Percentiles rank a stretch among this genome's conserved stretches.
phyloP scores from a whole-genome alignment of 2,797 vertebrate species.

The Apogon talboti region DNA sequence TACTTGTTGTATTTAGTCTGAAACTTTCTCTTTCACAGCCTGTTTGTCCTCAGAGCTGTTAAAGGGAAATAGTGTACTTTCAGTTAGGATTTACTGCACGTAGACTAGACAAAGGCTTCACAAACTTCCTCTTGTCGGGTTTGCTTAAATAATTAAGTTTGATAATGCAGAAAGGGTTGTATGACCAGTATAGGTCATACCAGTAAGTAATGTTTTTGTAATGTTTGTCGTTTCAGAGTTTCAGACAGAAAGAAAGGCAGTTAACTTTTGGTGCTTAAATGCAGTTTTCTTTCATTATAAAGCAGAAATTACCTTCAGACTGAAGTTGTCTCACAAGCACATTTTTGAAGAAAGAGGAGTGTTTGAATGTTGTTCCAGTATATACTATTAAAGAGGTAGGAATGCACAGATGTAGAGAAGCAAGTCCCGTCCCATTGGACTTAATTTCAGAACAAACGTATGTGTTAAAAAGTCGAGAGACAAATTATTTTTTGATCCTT shows the following conservation, averaged over 20 bases:
- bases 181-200: too few species aligned
- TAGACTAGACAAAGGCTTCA: background rate
- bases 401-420: too few species aligned
- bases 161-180: too few species aligned
- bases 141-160: too few species aligned
- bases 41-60: constrained; percentile 9
- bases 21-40: constrained; percentile 36
- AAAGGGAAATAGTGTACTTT: background rate
- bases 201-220: too few species aligned
- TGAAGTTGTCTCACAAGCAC: constrained; percentile 10
- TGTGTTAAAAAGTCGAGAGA: too few species aligned
- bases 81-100: background rate
- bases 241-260: constrained; percentile 1
- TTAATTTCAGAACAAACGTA: too few species aligned
- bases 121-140: background rate
- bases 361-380: constrained; percentile 1
- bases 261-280: constrained; percentile 46
- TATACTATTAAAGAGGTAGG: too few species aligned
- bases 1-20: constrained; percentile 39
- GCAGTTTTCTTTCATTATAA: constrained; percentile 60
- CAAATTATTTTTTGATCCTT: too few species aligned
- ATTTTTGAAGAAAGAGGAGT: background rate
- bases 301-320: constrained; percentile 34
- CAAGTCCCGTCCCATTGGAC: too few species aligned
- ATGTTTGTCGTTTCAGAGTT: constrained; percentile 27